Percentiles rank a stretch among this genome's conserved stretches.
Evolutionary conservation across 2,888 invertebrate species (phyloP).

Genomic region (Drosophila affinis): DNA sequence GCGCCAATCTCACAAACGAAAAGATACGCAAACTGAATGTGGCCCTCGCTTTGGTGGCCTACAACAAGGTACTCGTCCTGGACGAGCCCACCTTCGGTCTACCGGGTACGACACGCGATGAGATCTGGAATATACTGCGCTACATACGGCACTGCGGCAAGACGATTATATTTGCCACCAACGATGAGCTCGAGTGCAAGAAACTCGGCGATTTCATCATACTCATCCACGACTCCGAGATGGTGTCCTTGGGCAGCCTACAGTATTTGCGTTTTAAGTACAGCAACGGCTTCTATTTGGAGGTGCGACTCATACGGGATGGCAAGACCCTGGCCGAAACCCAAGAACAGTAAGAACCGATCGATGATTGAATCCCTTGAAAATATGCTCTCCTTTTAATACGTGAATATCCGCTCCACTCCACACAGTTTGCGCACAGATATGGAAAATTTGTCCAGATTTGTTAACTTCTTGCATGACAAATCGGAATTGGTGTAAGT

Average conservation of each 20-base stretch:
- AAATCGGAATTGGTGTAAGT: slow-evolving; percentile 71
- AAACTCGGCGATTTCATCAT: slow-evolving; percentile 90
- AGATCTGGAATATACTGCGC: slow-evolving; percentile 90
- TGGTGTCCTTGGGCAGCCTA: slow-evolving; percentile 89
- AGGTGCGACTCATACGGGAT: slow-evolving; percentile 71
- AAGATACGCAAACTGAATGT: slow-evolving; percentile 89
- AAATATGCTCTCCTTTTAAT: not conserved
- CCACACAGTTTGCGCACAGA: slow-evolving; percentile 65
- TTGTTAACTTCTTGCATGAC: slow-evolving; percentile 69
- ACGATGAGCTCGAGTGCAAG: slow-evolving; percentile 93
- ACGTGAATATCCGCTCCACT: not conserved
- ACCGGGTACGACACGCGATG: slow-evolving; percentile 91
- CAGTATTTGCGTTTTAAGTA: slow-evolving; percentile 91
- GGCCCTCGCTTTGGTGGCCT: slow-evolving; percentile 88
- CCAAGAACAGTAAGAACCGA: slow-evolving; percentile 64
- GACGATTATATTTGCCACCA: slow-evolving; percentile 91
- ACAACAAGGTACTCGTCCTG: slow-evolving; percentile 87
- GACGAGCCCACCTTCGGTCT: slow-evolving; percentile 85
- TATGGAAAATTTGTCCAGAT: slow-evolving; percentile 67
- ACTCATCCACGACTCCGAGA: slow-evolving; percentile 90
- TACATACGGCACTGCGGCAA: slow-evolving; percentile 88
- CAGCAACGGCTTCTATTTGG: slow-evolving; percentile 84
- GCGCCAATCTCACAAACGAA: slow-evolving; percentile 87
- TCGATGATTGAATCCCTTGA: no score
- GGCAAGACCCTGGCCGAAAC: slow-evolving; percentile 61